Evolutionary conservation across 2,113 vertebrate species (phyloP).

Genomic region (Opisthocomus hoazin): DNA sequence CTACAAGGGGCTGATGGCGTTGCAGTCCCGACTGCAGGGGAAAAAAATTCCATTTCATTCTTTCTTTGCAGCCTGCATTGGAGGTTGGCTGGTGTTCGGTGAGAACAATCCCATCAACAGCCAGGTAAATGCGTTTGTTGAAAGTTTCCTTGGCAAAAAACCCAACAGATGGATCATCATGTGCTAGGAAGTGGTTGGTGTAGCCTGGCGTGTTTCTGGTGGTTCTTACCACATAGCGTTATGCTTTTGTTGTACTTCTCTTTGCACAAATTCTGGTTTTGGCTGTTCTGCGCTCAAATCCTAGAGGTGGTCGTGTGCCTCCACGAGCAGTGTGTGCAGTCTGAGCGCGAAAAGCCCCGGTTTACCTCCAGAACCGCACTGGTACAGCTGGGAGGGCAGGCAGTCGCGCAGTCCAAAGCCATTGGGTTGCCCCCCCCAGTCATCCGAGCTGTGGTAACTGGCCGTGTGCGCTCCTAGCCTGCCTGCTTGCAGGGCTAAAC

Average conservation of each 20-base stretch:
- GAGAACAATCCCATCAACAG: constrained; percentile 93
- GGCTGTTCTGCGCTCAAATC: not conserved
- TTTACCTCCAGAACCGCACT: not conserved
- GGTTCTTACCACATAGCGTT: not conserved
- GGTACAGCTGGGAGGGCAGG: rapidly evolving
- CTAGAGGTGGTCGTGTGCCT: not conserved
- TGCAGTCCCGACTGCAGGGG: constrained; percentile 82
- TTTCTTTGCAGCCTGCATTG: constrained; percentile 89
- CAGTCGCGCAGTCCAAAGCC: not conserved
- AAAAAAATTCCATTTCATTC: constrained; percentile 83
- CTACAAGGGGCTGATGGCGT: constrained; percentile 86
- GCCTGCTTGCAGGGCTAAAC: not conserved
- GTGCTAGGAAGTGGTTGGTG: not conserved
- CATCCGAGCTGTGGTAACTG: not conserved
- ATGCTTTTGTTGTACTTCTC: rapidly evolving
- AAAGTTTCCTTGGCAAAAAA: not conserved
- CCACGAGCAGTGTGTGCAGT: rapidly evolving
- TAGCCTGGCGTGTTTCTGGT: not conserved
- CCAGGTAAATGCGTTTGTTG: constrained; percentile 75
- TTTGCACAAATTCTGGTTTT: not conserved
- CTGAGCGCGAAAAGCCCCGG: not conserved
- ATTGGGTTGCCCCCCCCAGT: not conserved
- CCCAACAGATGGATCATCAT: rapidly evolving
- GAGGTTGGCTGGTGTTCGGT: constrained; percentile 88
- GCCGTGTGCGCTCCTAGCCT: rapidly evolving